Conservation (phyloP, 2,113 vertebrate species). For the Lepus timidus region DNA sequence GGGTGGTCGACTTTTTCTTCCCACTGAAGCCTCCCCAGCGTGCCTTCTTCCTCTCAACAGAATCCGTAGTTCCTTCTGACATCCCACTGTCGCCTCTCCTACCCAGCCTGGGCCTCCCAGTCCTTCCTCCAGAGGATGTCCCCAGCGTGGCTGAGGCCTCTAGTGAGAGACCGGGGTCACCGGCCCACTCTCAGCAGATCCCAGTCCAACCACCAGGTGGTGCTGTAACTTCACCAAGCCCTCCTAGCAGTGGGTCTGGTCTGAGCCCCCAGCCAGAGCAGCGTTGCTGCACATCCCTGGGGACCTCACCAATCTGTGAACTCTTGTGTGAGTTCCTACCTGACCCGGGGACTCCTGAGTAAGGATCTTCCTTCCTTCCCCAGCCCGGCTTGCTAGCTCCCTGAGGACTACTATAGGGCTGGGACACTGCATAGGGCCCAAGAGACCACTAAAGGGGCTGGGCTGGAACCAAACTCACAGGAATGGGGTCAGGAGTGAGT, state of each 20-base stretch:
- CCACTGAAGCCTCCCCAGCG: background rate
- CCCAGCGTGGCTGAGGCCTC: background rate
- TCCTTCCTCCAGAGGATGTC: background rate
- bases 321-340: background rate
- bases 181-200: background rate
- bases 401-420: background rate
- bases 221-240: conserved; percentile 54
- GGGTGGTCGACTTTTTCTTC: background rate
- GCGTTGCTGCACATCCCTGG: background rate
- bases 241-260: background rate
- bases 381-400: background rate
- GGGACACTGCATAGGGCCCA: background rate
- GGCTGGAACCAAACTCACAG: conserved; percentile 6
- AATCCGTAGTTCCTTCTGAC: background rate
- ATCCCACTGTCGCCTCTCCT: background rate
- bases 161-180: background rate
- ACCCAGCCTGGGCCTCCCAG: background rate
- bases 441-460: background rate
- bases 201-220: conserved; percentile 75
- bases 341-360: background rate
- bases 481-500: background rate
- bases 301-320: background rate
- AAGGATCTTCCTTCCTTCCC: background rate
- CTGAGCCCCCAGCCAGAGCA: background rate
- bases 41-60: background rate